Evolutionary conservation across 2,888 invertebrate genomes (phyloP).

Genomic region (Marronus borbonicus): DNA sequence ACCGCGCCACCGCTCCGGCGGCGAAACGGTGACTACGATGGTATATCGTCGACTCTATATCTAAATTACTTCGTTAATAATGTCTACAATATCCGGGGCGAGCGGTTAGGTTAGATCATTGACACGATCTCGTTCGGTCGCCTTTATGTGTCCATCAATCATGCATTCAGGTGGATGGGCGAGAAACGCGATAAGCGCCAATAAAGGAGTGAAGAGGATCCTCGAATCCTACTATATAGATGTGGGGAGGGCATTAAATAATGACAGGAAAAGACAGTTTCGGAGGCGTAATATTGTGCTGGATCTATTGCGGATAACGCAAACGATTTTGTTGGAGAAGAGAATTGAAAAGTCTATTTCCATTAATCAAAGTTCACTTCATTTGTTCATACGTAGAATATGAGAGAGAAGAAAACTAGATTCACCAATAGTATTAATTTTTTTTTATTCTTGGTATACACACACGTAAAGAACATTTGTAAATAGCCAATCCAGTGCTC

Average conservation of each 20-base stretch:
- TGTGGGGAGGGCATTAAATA: background rate
- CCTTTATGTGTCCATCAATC: conserved; percentile 44
- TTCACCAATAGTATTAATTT: too few species aligned
- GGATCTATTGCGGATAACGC: background rate
- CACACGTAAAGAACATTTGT: too few species aligned
- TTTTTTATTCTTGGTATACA: too few species aligned
- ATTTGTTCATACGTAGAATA: too few species aligned
- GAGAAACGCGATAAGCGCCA: conserved; percentile 27
- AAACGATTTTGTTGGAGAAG: background rate
- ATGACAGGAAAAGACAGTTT: conserved; percentile 2
- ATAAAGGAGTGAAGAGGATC: conserved; percentile 22
- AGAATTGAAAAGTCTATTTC: too few species aligned
- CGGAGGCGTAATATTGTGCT: background rate
- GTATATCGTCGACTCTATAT: conserved; percentile 19
- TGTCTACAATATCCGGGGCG: conserved; percentile 40
- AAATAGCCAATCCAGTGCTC: too few species aligned
- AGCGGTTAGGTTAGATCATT: conserved; percentile 39
- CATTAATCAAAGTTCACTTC: too few species aligned
- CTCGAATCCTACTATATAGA: background rate
- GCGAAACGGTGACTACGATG: background rate
- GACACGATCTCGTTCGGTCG: conserved; percentile 21
- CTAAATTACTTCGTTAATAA: conserved; percentile 47
- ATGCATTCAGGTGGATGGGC: conserved; percentile 34
- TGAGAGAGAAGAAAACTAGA: too few species aligned
- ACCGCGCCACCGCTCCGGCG: background rate